A percentile compares a stretch with the other conserved stretches of the same genome.
Evolutionary conservation across 2,797 vertebrate species (phyloP).

Genomic region (Cyprinodon diabolis): DNA sequence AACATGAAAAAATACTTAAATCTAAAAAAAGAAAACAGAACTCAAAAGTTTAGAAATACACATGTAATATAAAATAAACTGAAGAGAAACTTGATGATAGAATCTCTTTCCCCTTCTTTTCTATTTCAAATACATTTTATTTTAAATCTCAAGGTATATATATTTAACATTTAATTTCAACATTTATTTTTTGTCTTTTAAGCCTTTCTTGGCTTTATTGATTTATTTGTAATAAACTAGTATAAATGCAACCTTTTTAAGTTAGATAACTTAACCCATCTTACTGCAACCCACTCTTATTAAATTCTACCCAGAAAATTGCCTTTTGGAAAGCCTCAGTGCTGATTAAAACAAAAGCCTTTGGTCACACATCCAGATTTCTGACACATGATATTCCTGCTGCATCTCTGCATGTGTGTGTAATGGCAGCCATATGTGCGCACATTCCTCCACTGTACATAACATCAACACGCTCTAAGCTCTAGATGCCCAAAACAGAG

Average conservation of each 20-base stretch:
- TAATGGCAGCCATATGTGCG: slow-evolving; percentile 75
- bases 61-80: too few species aligned
- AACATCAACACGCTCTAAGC: slow-evolving; percentile 66
- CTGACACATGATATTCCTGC: slow-evolving; percentile 55
- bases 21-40: too few species aligned
- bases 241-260: slow-evolving; percentile 7
- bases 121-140: too few species aligned
- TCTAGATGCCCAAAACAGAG: slow-evolving; percentile 70
- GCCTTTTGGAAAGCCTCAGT: slow-evolving; percentile 19
- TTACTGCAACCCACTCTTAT: not conserved
- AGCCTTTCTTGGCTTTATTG: not conserved
- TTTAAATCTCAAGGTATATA: too few species aligned
- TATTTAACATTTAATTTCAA: too few species aligned
- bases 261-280: not conserved
- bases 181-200: slow-evolving; percentile 1
- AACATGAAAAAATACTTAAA: too few species aligned
- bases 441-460: slow-evolving; percentile 73
- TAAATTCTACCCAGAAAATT: slow-evolving; percentile 13
- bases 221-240: slow-evolving; percentile 18
- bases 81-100: too few species aligned
- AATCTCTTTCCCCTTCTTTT: too few species aligned
- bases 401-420: slow-evolving; percentile 38
- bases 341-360: slow-evolving; percentile 23
- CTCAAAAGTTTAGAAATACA: too few species aligned
- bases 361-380: slow-evolving; percentile 45